Conservation (phyloP, 2,888 invertebrate genomes). For the Caenorhabditis uteleia region DNA sequence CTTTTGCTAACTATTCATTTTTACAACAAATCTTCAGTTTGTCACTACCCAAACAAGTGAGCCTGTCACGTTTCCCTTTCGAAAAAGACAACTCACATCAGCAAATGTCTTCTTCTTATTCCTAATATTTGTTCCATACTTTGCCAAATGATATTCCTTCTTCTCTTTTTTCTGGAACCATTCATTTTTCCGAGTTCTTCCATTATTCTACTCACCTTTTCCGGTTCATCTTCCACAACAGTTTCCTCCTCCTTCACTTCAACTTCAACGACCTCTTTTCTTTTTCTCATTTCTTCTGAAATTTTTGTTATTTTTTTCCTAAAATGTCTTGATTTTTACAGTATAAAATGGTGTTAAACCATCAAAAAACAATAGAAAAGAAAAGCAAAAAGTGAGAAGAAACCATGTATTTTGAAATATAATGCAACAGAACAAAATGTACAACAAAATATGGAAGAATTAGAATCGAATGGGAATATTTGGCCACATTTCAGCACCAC, state of each 20-base stretch:
- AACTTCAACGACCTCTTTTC: slow-evolving; percentile 8
- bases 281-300: slow-evolving; percentile 18
- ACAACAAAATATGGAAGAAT: background rate
- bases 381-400: background rate
- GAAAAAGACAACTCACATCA: slow-evolving; percentile 2
- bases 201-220: background rate
- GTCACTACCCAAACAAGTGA: too few relatives aligned
- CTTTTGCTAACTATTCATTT: too few relatives aligned
- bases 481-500: slow-evolving; percentile 25
- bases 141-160: slow-evolving; percentile 14
- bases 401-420: background rate
- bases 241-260: too few relatives aligned
- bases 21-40: too few relatives aligned
- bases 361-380: background rate
- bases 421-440: background rate
- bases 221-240: background rate
- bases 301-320: background rate
- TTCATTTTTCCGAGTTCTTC: background rate
- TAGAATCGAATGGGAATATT: slow-evolving; percentile 34
- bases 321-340: background rate
- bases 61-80: background rate
- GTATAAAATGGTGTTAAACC: background rate
- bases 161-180: slow-evolving; percentile 2
- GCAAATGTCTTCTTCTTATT: slow-evolving; percentile 8
- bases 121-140: slow-evolving; percentile 16